Evolutionary conservation across 2,113 vertebrate species (phyloP).

Genomic region (Poicephalus meyeri): DNA sequence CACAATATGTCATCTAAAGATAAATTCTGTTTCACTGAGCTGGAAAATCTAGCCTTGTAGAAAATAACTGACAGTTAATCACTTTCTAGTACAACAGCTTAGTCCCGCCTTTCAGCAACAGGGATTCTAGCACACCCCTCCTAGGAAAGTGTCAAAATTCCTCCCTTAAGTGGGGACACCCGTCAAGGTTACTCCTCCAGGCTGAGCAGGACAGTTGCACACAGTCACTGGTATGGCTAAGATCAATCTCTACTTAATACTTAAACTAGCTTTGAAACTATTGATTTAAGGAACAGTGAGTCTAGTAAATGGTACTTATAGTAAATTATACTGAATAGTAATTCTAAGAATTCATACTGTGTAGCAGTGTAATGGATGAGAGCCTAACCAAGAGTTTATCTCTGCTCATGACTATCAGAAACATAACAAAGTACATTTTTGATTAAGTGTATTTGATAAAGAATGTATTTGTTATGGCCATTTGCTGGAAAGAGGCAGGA

Average conservation of each 20-base stretch:
- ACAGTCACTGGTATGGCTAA: neutral
- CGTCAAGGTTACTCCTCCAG: neutral
- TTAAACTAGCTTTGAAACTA: neutral
- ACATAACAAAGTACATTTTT: neutral
- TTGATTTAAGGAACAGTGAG: neutral
- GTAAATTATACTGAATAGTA: neutral
- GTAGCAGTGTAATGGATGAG: neutral
- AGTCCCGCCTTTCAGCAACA: neutral
- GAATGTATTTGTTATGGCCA: neutral
- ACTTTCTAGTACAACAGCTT: neutral
- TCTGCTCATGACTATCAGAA: neutral
- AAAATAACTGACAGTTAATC: neutral
- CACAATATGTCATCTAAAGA: neutral
- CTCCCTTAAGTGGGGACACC: neutral
- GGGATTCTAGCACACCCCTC: neutral
- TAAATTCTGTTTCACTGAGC: neutral
- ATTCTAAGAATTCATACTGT: neutral
- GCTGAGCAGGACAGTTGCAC: neutral
- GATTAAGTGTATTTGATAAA: neutral
- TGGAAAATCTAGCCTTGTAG: neutral
- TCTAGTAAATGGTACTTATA: neutral
- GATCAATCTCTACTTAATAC: neutral
- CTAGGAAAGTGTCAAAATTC: neutral
- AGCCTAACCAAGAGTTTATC: neutral
- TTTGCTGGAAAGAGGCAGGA: neutral